Conservation (phyloP, 2,797 vertebrate genomes). For the Coregonus sp. region DNA sequence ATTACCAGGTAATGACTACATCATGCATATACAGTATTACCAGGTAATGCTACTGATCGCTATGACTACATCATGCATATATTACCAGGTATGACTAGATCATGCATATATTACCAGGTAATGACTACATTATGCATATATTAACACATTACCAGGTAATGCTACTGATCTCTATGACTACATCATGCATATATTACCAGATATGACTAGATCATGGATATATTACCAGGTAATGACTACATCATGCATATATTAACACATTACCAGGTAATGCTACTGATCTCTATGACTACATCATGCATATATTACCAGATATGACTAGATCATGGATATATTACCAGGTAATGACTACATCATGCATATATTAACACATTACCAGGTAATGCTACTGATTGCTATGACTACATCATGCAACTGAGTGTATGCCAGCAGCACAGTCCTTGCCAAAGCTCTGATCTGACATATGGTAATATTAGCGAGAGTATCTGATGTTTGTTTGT, state of each 20-base stretch:
- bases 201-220: slow-evolving; percentile 64
- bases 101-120: slow-evolving; percentile 59
- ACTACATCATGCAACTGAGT: not conserved
- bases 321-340: too few species aligned
- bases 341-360: slow-evolving; percentile 92
- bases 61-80: slow-evolving; percentile 81
- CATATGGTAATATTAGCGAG: not conserved
- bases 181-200: slow-evolving; percentile 73
- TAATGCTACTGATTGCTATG: slow-evolving; percentile 42
- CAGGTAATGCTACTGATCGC: slow-evolving; percentile 76
- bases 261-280: slow-evolving; percentile 82
- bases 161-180: slow-evolving; percentile 61
- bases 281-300: not conserved
- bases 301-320: not conserved
- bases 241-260: slow-evolving; percentile 86
- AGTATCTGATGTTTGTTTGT: not conserved
- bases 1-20: slow-evolving; percentile 32
- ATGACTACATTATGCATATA: slow-evolving; percentile 46
- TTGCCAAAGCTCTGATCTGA: not conserved
- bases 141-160: slow-evolving; percentile 83
- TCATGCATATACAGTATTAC: slow-evolving; percentile 90
- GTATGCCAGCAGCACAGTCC: not conserved
- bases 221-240: slow-evolving; percentile 75
- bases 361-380: slow-evolving; percentile 95
- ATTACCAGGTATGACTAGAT: slow-evolving; percentile 32